Evolutionary conservation across 92 coral and sea anemone genomes (phyloP).

Genomic region (Phymanthus crucifer): DNA sequence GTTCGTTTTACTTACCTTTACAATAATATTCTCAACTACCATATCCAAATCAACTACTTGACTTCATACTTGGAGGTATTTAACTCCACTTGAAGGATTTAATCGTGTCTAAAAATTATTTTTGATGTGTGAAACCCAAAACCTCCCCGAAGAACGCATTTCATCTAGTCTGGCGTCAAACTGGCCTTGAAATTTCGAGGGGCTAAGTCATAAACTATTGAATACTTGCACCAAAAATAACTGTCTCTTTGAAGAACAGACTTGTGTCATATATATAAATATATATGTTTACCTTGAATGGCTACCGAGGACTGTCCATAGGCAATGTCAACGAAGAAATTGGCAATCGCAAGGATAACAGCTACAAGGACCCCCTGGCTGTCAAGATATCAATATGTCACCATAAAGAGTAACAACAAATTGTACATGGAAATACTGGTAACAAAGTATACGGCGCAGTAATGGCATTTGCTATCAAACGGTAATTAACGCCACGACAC

Average conservation of each 20-base stretch:
- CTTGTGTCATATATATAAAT: background rate
- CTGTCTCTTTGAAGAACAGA: too few relatives aligned
- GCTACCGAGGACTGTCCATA: constrained; percentile 27
- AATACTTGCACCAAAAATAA: too few relatives aligned
- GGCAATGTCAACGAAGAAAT: constrained; percentile 37
- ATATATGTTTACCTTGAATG: background rate
- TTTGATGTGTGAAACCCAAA: background rate
- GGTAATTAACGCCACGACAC: too few relatives aligned
- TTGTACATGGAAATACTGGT: background rate
- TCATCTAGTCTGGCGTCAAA: too few relatives aligned
- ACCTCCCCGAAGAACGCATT: too few relatives aligned
- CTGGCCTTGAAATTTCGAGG: too few relatives aligned
- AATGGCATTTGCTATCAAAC: too few relatives aligned
- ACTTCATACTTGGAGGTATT: background rate
- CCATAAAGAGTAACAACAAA: constrained; percentile 12
- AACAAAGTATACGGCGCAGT: too few relatives aligned
- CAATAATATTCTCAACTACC: background rate
- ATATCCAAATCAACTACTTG: background rate
- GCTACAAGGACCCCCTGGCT: constrained; percentile 55
- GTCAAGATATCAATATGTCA: constrained; percentile 23
- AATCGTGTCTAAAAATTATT: background rate
- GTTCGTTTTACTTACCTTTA: background rate
- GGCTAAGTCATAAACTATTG: too few relatives aligned
- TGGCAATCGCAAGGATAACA: constrained; percentile 33
- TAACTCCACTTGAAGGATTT: background rate